Base-by-base conservation (phyloP, 2,888 invertebrate genomes). In the Thecocarcelia acutangulata region DNA sequence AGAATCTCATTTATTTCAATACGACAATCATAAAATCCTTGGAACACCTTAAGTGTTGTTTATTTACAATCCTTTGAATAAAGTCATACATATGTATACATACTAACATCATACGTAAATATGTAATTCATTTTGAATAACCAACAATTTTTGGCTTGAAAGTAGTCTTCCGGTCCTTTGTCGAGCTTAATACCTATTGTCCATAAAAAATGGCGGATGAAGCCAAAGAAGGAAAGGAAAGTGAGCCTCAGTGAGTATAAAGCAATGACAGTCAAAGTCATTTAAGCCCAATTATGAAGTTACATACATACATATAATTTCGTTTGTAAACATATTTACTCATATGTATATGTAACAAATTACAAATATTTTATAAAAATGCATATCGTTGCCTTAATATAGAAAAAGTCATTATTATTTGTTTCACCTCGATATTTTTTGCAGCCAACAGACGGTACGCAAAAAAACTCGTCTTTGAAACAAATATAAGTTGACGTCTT, bases 171-270 rank as follows among this genome's bases (percentile, higher is more conserved):
- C 46, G 59, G 44, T 24, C 68, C 24, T 61, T 54, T 50, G 33
- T 11, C 54, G 52, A 17, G 17, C 69, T 61, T 48, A 61, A 75
- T 33, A 61, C 24, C 61, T 61, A 54, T 63, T 63, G 44, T 46
- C 69, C 24, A 48, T 8, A 33, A 33, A 69, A 61, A 69, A 76
- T 76, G 76, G 76, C 61, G 63, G 76, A 54, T 76, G 76, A 76
- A 69, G 69, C 76, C 54, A 76, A 76, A 69, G 76, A 76, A 46
- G 61, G 46, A 69, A 76, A 76, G 76, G 76, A 76, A 76, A 63
- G 24, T 69, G 76, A 69, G 40, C 76, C 76, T 54, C 76, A 76
- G 76, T 76, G 76, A 76, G 76, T 76, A 76, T 54, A 46, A 24
- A 61, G 46, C n/a, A 12, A 50, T 17, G 70, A n/a, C 17, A 24